Evolutionary conservation across 2,797 vertebrate genomes (phyloP).

Genomic region (Florisuga fusca): DNA sequence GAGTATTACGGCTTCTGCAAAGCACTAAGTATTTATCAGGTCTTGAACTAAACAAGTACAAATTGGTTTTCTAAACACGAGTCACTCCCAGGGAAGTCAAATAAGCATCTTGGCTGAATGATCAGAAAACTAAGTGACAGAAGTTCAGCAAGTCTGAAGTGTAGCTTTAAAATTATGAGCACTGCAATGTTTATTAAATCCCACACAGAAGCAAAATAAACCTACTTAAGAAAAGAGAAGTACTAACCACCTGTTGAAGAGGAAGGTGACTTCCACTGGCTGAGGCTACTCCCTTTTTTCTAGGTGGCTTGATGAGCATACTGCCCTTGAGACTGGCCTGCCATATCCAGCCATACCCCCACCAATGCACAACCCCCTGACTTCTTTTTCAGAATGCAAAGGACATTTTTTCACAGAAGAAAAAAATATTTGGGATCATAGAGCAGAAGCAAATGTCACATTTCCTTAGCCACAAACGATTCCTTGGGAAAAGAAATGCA

Average conservation of each 20-base stretch:
- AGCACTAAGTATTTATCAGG: neutral
- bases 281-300: neutral
- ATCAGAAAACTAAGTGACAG: conserved; percentile 30
- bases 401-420: neutral
- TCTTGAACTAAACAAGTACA: conserved; percentile 13
- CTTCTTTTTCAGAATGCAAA: neutral
- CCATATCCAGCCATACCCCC: neutral
- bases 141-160: conserved; percentile 25
- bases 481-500: neutral
- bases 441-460: neutral
- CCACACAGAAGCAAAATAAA: neutral
- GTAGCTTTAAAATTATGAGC: conserved; percentile 4
- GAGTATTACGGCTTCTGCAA: neutral
- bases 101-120: conserved; percentile 16
- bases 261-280: neutral
- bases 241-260: neutral
- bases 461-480: neutral
- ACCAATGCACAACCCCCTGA: neutral
- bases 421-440: neutral
- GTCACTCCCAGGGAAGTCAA: conserved; percentile 18
- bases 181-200: neutral
- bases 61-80: conserved; percentile 4
- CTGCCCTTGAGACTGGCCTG: neutral
- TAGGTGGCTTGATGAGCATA: neutral
- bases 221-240: neutral